Evolutionary conservation across 2,797 vertebrate genomes (phyloP), one percentile per base, ranked within the genome.

Genomic region (Amniataba percoides): DNA sequence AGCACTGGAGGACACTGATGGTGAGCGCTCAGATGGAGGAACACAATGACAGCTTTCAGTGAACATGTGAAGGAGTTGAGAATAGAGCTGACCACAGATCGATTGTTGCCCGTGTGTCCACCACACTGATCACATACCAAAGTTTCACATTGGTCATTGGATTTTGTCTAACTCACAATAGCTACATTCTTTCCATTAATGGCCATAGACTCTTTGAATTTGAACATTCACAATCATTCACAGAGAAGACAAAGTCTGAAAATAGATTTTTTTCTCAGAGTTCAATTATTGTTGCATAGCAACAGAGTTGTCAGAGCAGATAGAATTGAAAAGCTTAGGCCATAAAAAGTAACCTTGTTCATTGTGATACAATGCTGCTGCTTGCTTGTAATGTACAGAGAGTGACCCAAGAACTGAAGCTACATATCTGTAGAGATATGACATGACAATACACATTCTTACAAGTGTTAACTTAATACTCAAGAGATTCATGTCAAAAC

Each of bases 1-100:
- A 81, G 96, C 96, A 12, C 92, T 98, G 84, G 96, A 97, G 88
- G 96, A 97, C 93, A 98, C 97, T 0, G 95, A 97, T 1, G 97
- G 97, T 97, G 84, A 90, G 94, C 18, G 21, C 31, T 31, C 13
- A 42, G 14, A 6, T 15, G 3, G 8, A 46, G 31, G 14, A 1
- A 21, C 57, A 58, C 23, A 39, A 13, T 5, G 31, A 58, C 18
- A 43, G 57, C 23, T 19, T 21, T 12, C 42, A 16, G 19, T 58
- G 23, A 42, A 55, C 36, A 18, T 3, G 4, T 57, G 16, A 31
- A 46, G 34, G 25, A 36, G 19, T 36, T 63, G 13, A 45, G 25
- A 62, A 46, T 7, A 57, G 7, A 31, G 40, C 8, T 1, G 5
- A 42, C 21, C 18, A 55, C 42, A 34, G 42, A 23, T 16, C 8